These are phyloP conservation scores for Hucho hucho DNA, from an alignment of 2,113 vertebrate species.

Conservation along the genomic window DNA sequence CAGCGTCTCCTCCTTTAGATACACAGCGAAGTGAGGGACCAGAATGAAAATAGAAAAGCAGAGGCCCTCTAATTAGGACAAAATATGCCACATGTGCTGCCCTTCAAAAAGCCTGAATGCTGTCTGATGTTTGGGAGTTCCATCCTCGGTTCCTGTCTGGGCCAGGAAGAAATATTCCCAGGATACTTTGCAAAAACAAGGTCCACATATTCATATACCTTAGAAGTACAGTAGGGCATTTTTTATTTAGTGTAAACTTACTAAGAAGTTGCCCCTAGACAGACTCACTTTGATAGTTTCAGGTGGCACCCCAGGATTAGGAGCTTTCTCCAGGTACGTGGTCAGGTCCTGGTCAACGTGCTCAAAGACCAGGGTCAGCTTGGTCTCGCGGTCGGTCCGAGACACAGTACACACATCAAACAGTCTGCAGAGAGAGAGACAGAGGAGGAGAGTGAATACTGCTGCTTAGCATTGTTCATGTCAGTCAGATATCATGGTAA, in stretches of 20 bases:
- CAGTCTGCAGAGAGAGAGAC: slow-evolving; percentile 75
- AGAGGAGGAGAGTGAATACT: background rate
- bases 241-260: no score
- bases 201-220: background rate
- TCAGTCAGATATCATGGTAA: background rate
- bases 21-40: slow-evolving; percentile 42
- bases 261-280: no score
- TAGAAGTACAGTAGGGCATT: background rate
- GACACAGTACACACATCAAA: slow-evolving; percentile 98
- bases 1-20: slow-evolving; percentile 49
- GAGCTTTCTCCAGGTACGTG: slow-evolving; percentile 97
- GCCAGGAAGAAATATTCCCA: slow-evolving; percentile 10
- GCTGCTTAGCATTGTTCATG: background rate
- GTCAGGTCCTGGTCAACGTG: slow-evolving; percentile 99
- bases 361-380: slow-evolving; percentile 96
- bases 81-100: slow-evolving; percentile 72
- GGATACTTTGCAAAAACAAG: slow-evolving; percentile 12
- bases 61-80: slow-evolving; percentile 71
- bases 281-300: slow-evolving; percentile 94
- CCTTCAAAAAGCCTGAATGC: slow-evolving; percentile 63
- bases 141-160: slow-evolving; percentile 41
- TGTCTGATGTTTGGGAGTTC: slow-evolving; percentile 59
- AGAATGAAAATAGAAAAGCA: slow-evolving; percentile 7
- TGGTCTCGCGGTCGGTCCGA: slow-evolving; percentile 95
- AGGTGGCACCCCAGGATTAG: slow-evolving; percentile 93